phyloP scores from a whole-genome alignment of 2,113 vertebrate genomes.

The Bos javanicus region DNA sequence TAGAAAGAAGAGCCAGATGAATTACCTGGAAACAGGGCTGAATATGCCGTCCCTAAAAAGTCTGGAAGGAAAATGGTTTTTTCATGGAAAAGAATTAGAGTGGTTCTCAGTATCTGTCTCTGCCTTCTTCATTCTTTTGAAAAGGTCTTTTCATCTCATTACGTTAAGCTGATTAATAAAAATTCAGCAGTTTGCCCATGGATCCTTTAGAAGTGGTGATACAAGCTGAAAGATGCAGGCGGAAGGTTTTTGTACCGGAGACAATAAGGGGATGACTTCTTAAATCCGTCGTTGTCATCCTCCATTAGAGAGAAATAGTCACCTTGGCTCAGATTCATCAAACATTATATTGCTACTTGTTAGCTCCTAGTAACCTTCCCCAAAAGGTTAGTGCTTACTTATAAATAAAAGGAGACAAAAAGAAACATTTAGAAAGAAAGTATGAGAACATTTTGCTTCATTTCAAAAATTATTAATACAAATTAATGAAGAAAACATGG shows the following conservation, averaged over 20 bases:
- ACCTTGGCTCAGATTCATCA: conserved; percentile 78
- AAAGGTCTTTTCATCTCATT: conserved; percentile 96
- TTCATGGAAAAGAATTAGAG: conserved; percentile 64
- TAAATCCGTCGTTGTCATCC: conserved; percentile 88
- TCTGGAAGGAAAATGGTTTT: conserved; percentile 51
- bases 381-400: conserved; percentile 63
- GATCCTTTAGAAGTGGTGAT: conserved; percentile 80
- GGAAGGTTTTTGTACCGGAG: conserved; percentile 90
- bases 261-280: conserved; percentile 90
- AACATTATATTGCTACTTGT: conserved; percentile 66
- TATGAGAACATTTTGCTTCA: conserved; percentile 58
- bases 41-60: background rate
- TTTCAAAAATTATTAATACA: conserved; percentile 66
- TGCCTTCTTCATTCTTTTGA: conserved; percentile 69
- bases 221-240: conserved; percentile 82
- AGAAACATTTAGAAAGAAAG: conserved; percentile 33
- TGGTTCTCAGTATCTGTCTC: conserved; percentile 22
- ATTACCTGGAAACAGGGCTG: conserved; percentile 51
- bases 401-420: background rate
- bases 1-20: conserved; percentile 28
- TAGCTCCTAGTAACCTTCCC: conserved; percentile 68
- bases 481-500: conserved; percentile 49
- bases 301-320: conserved; percentile 77
- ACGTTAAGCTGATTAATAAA: conserved; percentile 97
- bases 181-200: conserved; percentile 88